Evolutionary conservation across 1,140 invertebrate species (phyloP), one percentile per base, ranked within the genome.

Genomic region (Ylistrum balloti): DNA sequence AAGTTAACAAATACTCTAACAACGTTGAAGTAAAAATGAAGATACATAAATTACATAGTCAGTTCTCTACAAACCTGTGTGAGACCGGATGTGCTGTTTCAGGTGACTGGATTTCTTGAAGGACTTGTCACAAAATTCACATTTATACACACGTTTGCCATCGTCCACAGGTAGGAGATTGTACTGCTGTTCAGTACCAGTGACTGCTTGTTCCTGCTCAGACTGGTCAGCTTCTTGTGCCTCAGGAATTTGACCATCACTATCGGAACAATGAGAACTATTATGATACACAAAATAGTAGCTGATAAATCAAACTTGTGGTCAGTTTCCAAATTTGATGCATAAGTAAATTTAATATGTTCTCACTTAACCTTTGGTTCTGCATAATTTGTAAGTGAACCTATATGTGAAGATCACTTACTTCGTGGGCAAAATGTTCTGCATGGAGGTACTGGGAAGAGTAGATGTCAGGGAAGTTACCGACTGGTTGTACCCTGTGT

Each of bases 41-140:
- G n/a, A n/a, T n/a, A n/a, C n/a, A n/a, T n/a, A n/a, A n/a, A n/a
- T n/a, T n/a, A n/a, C n/a, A n/a, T n/a, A n/a, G n/a, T n/a, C n/a
- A n/a, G n/a, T 33, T 0, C 32, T n/a, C 7, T 0, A 90, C 86
- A 86, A 88, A 96, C 95, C 95, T 88, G 95, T 95, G 91, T 96
- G 95, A 22, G 94, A 94, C 22, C 95, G 90, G 38, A 95, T 93
- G 89, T 96, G 96, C 56, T 95, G 95, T 90, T 95, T 96, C 0
- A 96, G 94, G 88, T 96, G 95, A 90, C 94, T 95, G 22, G 94
- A 93, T 90, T 95, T 95, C 91, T 95, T 96, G 89, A 95, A 96
- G 11, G 90, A 86, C 87, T 95, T 96, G 0, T 94, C 91, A 93
- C 96, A 96, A 48, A 92, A 89, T 20, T 90, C 85, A 93, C 96